Evolutionary conservation across 2,113 vertebrate genomes (phyloP), one percentile per base, ranked within the genome.

Genomic region (Grammomys surdaster): DNA sequence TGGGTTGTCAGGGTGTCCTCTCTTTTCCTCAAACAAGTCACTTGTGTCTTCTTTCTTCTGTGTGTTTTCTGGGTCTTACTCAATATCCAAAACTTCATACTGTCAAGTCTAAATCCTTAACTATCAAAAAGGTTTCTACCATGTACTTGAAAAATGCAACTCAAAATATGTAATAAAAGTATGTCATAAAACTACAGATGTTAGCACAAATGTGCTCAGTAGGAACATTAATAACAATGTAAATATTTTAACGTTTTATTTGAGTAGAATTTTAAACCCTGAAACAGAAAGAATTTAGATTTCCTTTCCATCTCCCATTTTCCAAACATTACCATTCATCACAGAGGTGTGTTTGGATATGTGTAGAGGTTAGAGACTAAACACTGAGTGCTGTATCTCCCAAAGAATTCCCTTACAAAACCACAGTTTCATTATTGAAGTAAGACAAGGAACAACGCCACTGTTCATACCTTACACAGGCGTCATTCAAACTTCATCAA

Each of bases 91-190:
- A 19, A 72, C 48, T 80, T 91, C n/a, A 24, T 33, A 33, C 11
- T 73, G 65, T 31, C 88, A 93, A 73, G 2, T 60, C 70, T 69
- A 95, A 88, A 88, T 84, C n/a, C 20, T 95, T 76, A 78, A 86
- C 40, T 26, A 82, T 63, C 36, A 67, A 88, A 88, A 77, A 63
- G 60, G 0, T 65, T 93, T 90, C 75, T 58, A 78, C 28, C 56
- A 8, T 14, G 63, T 77, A 63, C 60, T 82, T 91, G 67, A 90
- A 85, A 93, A 93, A 33, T 16, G 72, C 6, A 86, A 70, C 2
- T 77, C 58, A 90, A 94, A 92, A 92, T 28, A 78, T 16, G 86
- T n/a, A 76, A 60, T 46, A 90, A 88, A 87, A 91, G 12, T 77
- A 1, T 46, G 77, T 43, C 33, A 20, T 81, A 86, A 97, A 95